Percentiles rank a stretch among this genome's conserved stretches.
Evolutionary conservation across 2,113 vertebrate genomes (phyloP).

Genomic region (Lampris megalopsis): DNA sequence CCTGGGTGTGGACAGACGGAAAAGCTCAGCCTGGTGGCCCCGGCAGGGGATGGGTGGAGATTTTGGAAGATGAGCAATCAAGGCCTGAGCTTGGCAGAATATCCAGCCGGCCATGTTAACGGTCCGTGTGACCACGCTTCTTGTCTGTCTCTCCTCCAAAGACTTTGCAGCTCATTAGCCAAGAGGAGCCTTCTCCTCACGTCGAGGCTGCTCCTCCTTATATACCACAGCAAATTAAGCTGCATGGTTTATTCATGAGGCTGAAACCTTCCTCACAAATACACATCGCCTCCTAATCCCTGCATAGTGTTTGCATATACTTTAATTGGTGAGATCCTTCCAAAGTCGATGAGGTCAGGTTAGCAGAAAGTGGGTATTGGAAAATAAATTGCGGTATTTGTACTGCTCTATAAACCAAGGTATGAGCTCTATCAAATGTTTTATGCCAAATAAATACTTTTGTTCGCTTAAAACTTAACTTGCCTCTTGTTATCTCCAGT

Average conservation of each 20-base stretch:
- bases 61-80: slow-evolving; percentile 11
- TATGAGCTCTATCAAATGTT: slow-evolving; percentile 14
- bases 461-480: slow-evolving; percentile 5
- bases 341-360: slow-evolving; percentile 54
- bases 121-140: slow-evolving; percentile 40
- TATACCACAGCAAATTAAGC: slow-evolving; percentile 73
- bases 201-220: slow-evolving; percentile 60
- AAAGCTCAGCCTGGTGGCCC: slow-evolving; percentile 9
- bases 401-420: not conserved
- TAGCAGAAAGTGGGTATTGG: slow-evolving; percentile 11
- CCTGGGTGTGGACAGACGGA: slow-evolving; percentile 60
- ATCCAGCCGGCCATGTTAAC: slow-evolving; percentile 33
- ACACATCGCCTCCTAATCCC: slow-evolving; percentile 64
- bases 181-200: slow-evolving; percentile 61
- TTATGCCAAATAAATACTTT: slow-evolving; percentile 6
- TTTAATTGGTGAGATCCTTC: slow-evolving; percentile 69
- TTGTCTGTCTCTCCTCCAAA: slow-evolving; percentile 55
- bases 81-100: slow-evolving; percentile 2
- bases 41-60: slow-evolving; percentile 30
- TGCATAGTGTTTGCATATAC: slow-evolving; percentile 70
- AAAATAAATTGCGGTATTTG: not conserved
- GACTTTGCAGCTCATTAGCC: slow-evolving; percentile 72
- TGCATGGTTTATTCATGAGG: slow-evolving; percentile 79
- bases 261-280: slow-evolving; percentile 57
- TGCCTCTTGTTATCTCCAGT: slow-evolving; percentile 4